These are phyloP conservation scores for Crenichthys baileyi DNA, from an alignment of 2,797 vertebrate genomes.

Conservation along the genomic window DNA sequence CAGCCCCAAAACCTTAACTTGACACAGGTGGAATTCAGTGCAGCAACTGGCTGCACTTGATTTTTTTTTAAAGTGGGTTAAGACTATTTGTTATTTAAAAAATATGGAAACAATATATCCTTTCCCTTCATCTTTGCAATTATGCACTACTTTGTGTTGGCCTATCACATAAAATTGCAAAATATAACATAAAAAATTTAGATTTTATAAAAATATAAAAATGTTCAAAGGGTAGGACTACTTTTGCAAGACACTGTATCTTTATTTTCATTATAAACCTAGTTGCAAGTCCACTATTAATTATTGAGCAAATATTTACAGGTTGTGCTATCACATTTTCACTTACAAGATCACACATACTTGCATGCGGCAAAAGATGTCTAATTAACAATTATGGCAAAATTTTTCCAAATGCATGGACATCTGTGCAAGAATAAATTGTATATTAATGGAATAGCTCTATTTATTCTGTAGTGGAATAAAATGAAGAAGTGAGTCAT, in stretches of 20 bases:
- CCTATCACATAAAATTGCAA: background rate
- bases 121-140: background rate
- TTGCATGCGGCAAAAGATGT: constrained; percentile 9
- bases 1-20: no score
- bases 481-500: background rate
- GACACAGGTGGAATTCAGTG: background rate
- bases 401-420: constrained; percentile 11
- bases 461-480: background rate
- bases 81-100: background rate
- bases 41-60: background rate
- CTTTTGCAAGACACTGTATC: background rate
- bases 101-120: background rate
- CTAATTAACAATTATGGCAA: constrained; percentile 14
- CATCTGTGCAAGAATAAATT: constrained; percentile 1
- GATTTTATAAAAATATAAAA: background rate
- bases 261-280: background rate
- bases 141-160: background rate
- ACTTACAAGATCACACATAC: constrained; percentile 13
- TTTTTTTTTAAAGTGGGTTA: background rate
- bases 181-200: background rate
- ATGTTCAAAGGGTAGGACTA: background rate
- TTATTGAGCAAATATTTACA: constrained; percentile 12
- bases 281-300: constrained; percentile 7
- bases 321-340: constrained; percentile 11
- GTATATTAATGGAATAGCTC: background rate